phyloP scores from a whole-genome alignment of 1,140 invertebrate species.

The Arctopsyche grandis region DNA sequence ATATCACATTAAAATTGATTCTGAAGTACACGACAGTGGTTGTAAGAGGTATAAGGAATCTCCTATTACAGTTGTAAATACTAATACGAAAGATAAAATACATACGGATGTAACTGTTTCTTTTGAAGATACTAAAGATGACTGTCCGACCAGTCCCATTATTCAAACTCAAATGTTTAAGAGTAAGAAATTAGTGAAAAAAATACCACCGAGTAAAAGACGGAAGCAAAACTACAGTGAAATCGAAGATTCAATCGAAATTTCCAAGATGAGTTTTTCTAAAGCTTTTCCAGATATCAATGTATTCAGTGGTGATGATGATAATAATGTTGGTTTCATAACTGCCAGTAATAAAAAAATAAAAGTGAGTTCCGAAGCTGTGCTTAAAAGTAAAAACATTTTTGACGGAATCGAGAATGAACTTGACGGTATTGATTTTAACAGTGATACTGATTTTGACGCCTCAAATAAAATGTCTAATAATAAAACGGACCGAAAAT shows the following conservation, averaged over 20 bases:
- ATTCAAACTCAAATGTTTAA: not conserved
- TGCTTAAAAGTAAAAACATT: not conserved
- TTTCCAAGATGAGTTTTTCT: not conserved
- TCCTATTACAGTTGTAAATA: too few species aligned
- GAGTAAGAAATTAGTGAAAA: not conserved
- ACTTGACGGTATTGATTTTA: too few species aligned
- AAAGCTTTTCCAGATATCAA: not conserved
- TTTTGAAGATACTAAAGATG: not conserved
- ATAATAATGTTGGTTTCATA: not conserved
- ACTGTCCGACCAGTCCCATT: not conserved
- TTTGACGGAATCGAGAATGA: not conserved
- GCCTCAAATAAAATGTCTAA: too few species aligned
- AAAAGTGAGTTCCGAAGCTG: not conserved
- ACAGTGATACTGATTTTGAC: too few species aligned
- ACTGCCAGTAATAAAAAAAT: constrained; percentile 18
- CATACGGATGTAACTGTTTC: too few species aligned
- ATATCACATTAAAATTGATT: not conserved
- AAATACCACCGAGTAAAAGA: not conserved
- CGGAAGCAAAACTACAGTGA: not conserved
- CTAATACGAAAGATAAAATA: too few species aligned
- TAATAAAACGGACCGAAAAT: too few species aligned
- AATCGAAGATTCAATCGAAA: not conserved
- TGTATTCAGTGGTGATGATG: too few species aligned
- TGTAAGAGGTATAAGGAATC: too few species aligned
- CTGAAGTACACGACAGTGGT: not conserved